Conservation (phyloP, 2,888 invertebrate species). For the Formica aserva region DNA sequence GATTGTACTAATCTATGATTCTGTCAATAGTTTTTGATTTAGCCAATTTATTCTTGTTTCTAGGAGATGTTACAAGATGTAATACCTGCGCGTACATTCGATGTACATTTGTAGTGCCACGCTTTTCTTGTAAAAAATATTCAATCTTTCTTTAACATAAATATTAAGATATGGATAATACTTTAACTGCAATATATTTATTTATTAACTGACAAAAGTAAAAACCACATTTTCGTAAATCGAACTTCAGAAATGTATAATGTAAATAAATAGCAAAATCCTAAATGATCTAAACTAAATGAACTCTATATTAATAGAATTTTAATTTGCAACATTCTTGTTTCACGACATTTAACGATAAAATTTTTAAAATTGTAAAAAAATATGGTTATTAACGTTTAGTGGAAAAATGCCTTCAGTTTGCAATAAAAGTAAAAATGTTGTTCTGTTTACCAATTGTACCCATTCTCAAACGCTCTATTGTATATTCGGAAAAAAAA, state of each 20-base stretch:
- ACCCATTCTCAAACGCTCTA: neutral
- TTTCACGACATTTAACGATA: neutral
- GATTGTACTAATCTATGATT: conserved; percentile 13
- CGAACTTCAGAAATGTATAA: neutral
- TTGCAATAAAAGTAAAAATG: neutral
- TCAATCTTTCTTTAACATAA: neutral
- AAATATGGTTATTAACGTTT: neutral
- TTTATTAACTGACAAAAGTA: neutral
- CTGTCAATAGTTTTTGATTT: neutral
- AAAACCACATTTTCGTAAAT: neutral
- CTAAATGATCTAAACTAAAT: neutral
- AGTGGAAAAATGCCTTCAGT: neutral
- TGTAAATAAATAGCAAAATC: conserved; percentile 17
- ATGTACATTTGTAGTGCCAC: neutral
- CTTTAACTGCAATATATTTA: neutral
- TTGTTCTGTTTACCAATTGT: neutral
- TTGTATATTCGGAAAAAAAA: neutral
- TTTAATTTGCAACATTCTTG: neutral
- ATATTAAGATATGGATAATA: neutral
- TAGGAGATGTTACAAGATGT: neutral
- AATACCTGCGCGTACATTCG: neutral
- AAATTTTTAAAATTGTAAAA: neutral
- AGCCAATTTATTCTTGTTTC: neutral
- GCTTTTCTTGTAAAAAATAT: neutral
- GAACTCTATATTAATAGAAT: neutral